Evolutionary conservation across 2,797 vertebrate genomes (phyloP).

Genomic region (Gephyroberyx darwinii): DNA sequence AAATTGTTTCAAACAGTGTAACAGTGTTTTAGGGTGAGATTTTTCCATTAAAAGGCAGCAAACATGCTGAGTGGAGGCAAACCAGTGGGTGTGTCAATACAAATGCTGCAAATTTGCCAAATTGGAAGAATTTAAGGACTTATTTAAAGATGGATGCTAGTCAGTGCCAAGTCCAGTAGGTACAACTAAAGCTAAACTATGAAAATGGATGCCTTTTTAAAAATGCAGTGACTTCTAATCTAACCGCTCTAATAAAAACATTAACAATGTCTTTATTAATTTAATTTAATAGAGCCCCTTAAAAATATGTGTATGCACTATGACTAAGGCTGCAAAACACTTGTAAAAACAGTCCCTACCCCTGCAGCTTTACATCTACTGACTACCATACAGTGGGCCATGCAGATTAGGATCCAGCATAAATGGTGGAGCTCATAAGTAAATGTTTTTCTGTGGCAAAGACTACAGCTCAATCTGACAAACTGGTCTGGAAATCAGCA

Average conservation of each 20-base stretch:
- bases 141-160: not conserved
- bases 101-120: not conserved
- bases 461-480: slow-evolving; percentile 35
- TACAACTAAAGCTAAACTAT: not conserved
- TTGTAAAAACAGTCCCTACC: not conserved
- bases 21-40: not conserved
- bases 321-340: slow-evolving; percentile 5
- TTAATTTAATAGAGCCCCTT: no score
- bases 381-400: slow-evolving; percentile 21
- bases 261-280: not conserved
- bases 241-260: no score
- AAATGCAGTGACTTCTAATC: not conserved
- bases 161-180: not conserved
- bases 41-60: not conserved
- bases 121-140: not conserved
- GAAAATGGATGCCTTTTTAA: not conserved
- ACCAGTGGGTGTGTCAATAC: not conserved
- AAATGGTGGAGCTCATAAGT: slow-evolving; percentile 13
- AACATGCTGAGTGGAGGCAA: not conserved
- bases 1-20: not conserved
- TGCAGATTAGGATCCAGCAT: slow-evolving; percentile 4
- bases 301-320: not conserved
- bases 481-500: slow-evolving; percentile 44
- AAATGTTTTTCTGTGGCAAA: slow-evolving; percentile 7
- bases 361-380: not conserved